phyloP scores from a whole-genome alignment of 2,888 invertebrate genomes.

The Stenodera caucasica region DNA sequence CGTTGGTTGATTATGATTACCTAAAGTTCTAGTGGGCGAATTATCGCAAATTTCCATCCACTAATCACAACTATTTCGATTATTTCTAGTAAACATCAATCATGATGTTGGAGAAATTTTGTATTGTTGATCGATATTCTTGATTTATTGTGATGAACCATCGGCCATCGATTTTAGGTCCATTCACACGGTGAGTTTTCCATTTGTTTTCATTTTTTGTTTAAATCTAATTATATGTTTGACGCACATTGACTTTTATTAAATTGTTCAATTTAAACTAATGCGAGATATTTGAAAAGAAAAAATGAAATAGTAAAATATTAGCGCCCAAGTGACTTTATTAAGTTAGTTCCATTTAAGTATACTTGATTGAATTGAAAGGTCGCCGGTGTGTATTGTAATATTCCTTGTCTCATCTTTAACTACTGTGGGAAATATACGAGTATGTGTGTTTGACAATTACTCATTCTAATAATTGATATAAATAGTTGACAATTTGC shows the following conservation, averaged over 20 bases:
- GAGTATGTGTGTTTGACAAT: conserved; percentile 12
- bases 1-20: conserved; percentile 29
- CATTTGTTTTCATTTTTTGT: not conserved
- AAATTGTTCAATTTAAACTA: conserved; percentile 8
- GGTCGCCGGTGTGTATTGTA: conserved; percentile 22
- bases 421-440: conserved; percentile 26
- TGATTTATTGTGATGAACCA: not conserved
- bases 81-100: no score
- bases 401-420: conserved; percentile 10
- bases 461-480: conserved; percentile 6
- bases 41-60: conserved; percentile 20
- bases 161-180: conserved; percentile 29
- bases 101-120: no score
- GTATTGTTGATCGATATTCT: not conserved
- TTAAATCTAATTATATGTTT: conserved; percentile 3
- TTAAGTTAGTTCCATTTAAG: conserved; percentile 20
- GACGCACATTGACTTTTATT: not conserved
- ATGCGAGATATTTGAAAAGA: not conserved
- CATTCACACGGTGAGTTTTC: conserved; percentile 40
- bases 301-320: not conserved
- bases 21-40: conserved; percentile 20
- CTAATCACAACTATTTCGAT: no score
- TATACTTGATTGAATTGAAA: conserved; percentile 24
- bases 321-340: conserved; percentile 9
- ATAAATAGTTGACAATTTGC: conserved; percentile 7